Evolutionary conservation across 2,888 invertebrate genomes (phyloP).

Genomic region (Malachius bipustulatus): DNA sequence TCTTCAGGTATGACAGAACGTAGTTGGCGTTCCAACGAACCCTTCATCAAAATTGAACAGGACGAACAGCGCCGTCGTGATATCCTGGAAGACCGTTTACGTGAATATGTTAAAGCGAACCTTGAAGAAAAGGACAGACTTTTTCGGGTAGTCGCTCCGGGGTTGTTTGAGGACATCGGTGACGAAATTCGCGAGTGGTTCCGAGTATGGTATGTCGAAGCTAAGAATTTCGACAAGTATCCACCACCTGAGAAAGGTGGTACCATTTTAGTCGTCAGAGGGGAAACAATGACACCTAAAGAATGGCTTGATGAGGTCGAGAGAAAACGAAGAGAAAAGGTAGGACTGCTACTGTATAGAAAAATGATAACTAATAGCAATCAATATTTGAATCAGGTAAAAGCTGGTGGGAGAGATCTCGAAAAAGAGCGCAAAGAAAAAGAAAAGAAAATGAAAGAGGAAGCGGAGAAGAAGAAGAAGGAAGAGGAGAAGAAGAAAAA

Average conservation of each 20-base stretch:
- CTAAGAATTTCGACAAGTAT: conserved; percentile 55
- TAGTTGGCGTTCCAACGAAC: conserved; percentile 38
- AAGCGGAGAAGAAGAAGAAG: conserved; percentile 27
- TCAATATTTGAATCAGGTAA: conserved; percentile 26
- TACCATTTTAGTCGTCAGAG: conserved; percentile 43
- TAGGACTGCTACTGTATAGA: too few species aligned
- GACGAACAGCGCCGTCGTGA: conserved; percentile 39
- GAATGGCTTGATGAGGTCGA: conserved; percentile 41
- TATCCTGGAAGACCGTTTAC: conserved; percentile 38
- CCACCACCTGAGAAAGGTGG: conserved; percentile 65
- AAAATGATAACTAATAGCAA: conserved; percentile 27
- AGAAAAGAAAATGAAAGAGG: conserved; percentile 37
- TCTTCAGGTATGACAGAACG: conserved; percentile 44
- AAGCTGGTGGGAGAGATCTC: conserved; percentile 15
- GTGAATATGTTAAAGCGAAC: conserved; percentile 38
- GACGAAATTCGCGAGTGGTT: conserved; percentile 70
- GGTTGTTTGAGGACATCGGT: conserved; percentile 61
- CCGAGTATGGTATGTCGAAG: conserved; percentile 47
- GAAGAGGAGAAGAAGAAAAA: conserved; percentile 24
- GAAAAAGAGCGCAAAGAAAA: conserved; percentile 21
- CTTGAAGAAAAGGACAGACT: conserved; percentile 42
- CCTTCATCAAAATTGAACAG: conserved; percentile 38
- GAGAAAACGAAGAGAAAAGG: conserved; percentile 26
- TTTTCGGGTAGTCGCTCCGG: conserved; percentile 41
- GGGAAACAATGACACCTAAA: conserved; percentile 47